phyloP scores from a whole-genome alignment of 2,797 vertebrate genomes.

The Esox lucius region DNA sequence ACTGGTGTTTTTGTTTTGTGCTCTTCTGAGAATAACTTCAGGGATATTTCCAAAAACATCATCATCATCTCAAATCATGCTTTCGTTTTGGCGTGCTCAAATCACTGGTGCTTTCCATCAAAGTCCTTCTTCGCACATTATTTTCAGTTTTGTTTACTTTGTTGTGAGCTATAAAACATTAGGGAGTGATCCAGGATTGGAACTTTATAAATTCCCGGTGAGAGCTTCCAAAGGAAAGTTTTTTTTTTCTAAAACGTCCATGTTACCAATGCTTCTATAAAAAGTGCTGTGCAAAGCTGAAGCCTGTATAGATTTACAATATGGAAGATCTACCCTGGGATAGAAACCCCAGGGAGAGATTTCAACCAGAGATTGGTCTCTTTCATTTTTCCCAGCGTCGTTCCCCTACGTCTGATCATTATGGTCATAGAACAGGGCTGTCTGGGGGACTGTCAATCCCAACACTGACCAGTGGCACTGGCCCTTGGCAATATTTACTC shows the following conservation, averaged over 20 bases:
- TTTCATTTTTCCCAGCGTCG: background rate
- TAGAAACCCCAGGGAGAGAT: background rate
- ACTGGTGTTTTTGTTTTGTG: background rate
- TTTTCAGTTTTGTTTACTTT: background rate
- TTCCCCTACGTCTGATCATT: background rate
- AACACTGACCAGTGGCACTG: background rate
- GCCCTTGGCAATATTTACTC: constrained; percentile 1
- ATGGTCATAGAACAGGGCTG: background rate
- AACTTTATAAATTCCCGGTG: background rate
- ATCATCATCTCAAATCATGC: background rate
- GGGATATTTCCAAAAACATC: constrained; percentile 4
- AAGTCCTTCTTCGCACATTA: background rate
- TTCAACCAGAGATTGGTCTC: background rate
- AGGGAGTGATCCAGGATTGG: background rate
- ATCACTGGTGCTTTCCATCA: background rate
- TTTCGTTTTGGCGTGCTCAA: constrained; percentile 2
- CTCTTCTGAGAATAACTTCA: background rate
- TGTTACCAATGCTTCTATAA: background rate
- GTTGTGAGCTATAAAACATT: background rate
- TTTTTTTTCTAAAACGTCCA: background rate
- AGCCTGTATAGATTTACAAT: background rate
- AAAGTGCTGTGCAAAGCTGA: background rate
- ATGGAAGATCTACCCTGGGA: background rate
- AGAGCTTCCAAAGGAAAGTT: background rate
- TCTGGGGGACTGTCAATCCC: background rate